These are phyloP conservation scores for Fopius arisanus DNA, from an alignment of 1,140 invertebrate genomes.

Conservation along the genomic window DNA sequence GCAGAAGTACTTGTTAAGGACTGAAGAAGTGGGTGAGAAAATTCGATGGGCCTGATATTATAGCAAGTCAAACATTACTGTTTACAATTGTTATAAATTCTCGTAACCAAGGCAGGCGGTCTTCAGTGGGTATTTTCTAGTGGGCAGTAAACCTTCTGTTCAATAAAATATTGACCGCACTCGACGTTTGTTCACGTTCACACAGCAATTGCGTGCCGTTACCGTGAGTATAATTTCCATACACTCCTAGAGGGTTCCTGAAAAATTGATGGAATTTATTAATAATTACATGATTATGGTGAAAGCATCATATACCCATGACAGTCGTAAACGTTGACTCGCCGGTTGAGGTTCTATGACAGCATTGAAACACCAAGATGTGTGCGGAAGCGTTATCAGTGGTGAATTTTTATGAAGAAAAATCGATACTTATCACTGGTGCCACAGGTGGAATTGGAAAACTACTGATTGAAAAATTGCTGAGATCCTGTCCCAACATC, in stretches of 20 bases:
- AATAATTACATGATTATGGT: not conserved
- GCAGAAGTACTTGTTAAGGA: too few species aligned
- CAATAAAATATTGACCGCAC: not conserved
- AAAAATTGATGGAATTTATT: not conserved
- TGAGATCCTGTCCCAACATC: not conserved
- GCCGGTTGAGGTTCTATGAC: not conserved
- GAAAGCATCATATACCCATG: not conserved
- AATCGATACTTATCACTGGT: not conserved
- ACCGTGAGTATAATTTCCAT: not conserved
- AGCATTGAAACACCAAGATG: not conserved
- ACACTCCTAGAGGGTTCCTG: not conserved
- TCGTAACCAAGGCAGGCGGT: not conserved
- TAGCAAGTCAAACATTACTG: too few species aligned
- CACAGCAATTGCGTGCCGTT: not conserved
- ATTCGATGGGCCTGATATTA: too few species aligned
- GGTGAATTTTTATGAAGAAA: not conserved
- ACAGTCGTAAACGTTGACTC: too few species aligned
- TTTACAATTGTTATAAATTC: too few species aligned
- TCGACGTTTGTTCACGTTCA: not conserved
- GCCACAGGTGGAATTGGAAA: slow-evolving; percentile 1
- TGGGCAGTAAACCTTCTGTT: not conserved
- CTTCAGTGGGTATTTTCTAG: not conserved
- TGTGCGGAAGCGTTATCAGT: not conserved
- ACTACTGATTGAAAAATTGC: not conserved
- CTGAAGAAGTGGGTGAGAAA: too few species aligned